These are phyloP conservation scores for Pseudocheirus occidentalis DNA, from an alignment of 2,797 vertebrate genomes.

Conservation along the genomic window DNA sequence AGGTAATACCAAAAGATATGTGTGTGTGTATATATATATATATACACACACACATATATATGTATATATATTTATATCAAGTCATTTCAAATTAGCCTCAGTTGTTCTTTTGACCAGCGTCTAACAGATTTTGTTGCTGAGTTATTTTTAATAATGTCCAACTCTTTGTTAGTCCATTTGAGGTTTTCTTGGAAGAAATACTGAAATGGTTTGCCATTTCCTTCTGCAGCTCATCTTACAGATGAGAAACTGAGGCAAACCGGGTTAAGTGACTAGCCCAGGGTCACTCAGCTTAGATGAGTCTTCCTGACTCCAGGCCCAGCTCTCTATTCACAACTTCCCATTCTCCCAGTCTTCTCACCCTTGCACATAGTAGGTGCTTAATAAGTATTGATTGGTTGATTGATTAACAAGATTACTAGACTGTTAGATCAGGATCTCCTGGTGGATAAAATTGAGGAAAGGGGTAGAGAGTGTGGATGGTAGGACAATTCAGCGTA, in stretches of 20 bases:
- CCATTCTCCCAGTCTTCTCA: no score
- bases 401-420: neutral
- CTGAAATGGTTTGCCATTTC: no score
- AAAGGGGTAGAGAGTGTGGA: neutral
- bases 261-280: no score
- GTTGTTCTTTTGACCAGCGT: neutral
- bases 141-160: no score
- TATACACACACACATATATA: no score
- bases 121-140: neutral
- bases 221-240: no score
- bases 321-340: neutral
- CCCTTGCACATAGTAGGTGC: neutral
- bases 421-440: neutral
- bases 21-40: no score
- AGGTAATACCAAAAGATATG: neutral
- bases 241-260: no score
- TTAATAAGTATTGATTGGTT: neutral
- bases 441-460: neutral
- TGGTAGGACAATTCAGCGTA: neutral
- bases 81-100: neutral
- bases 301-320: neutral
- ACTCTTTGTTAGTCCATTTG: no score
- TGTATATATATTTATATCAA: neutral
- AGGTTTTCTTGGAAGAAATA: no score
- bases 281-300: no score